Percentiles rank a stretch among this genome's conserved stretches.
These are phyloP conservation scores for Enteromius treurensis DNA, from an alignment of 2,797 vertebrate genomes.

Conservation along the genomic window DNA sequence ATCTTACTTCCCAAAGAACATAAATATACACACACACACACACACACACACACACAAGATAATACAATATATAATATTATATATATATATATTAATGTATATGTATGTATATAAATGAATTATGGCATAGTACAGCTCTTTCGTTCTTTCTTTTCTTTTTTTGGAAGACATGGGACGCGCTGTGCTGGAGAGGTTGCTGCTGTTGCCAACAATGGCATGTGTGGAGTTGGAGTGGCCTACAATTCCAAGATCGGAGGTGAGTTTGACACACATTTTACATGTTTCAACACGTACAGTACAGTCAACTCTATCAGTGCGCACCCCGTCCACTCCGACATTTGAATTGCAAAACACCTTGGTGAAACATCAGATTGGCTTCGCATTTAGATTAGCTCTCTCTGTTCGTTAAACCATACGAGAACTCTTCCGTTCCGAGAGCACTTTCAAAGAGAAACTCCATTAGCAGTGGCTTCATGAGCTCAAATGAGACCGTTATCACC, in stretches of 20 bases:
- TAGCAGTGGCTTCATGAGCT: conserved; percentile 42
- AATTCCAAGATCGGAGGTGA: conserved; percentile 89
- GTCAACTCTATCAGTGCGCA: neutral
- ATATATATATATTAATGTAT: too few relatives aligned
- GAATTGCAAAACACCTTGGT: conserved; percentile 36
- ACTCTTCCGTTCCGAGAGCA: neutral
- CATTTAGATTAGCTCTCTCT: conserved; percentile 2
- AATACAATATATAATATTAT: too few relatives aligned
- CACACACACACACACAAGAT: too few relatives aligned
- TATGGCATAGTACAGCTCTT: neutral
- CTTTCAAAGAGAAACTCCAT: conserved; percentile 15
- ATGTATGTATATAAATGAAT: neutral
- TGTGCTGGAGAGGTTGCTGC: conserved; percentile 97
- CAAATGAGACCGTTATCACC: neutral
- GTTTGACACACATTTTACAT: conserved; percentile 34
- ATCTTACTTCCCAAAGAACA: too few relatives aligned
- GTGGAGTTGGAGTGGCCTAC: conserved; percentile 95
- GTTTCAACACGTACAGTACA: conserved; percentile 2
- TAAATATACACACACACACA: too few relatives aligned
- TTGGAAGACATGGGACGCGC: conserved; percentile 89
- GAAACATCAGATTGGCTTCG: conserved; percentile 9
- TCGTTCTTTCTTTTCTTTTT: conserved; percentile 31
- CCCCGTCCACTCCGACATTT: conserved; percentile 8
- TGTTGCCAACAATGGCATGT: conserved; percentile 91
- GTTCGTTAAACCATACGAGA: neutral